Conservation (phyloP, 2,113 vertebrate species). For the Glaucomys volans region DNA sequence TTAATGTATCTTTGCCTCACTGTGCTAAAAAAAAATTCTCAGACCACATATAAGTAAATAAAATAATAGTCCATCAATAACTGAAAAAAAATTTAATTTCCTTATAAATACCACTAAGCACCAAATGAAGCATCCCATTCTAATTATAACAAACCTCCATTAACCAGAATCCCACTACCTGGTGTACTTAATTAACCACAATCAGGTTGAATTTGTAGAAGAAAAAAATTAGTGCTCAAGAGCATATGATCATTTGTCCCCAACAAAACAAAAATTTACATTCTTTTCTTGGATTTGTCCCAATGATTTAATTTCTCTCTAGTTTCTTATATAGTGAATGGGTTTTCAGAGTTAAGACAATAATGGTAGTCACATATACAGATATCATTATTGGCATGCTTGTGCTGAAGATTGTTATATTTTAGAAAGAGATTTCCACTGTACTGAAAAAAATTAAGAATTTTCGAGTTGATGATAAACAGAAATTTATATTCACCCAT, state of each 20-base stretch:
- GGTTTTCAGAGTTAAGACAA: not conserved
- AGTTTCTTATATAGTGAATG: not conserved
- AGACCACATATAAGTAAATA: no score
- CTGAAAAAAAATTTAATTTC: not conserved
- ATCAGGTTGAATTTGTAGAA: not conserved
- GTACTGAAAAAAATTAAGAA: not conserved
- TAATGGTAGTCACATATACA: not conserved
- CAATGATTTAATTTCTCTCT: not conserved
- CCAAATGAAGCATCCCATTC: not conserved
- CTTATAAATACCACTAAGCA: not conserved
- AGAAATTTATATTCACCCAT: not conserved
- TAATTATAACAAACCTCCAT: not conserved
- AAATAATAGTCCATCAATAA: no score
- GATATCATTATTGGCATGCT: not conserved
- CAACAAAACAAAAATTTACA: not conserved
- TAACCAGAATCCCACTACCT: not conserved
- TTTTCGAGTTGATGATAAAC: not conserved
- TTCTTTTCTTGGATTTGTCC: not conserved
- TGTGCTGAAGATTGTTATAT: not conserved
- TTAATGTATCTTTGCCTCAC: not conserved
- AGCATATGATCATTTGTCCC: not conserved
- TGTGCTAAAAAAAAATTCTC: not conserved
- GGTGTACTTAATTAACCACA: not conserved
- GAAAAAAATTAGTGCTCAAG: conserved; percentile 16
- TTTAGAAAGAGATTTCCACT: not conserved